Evolutionary conservation across 2,888 invertebrate genomes (phyloP).

Genomic region (Salticus scenicus): DNA sequence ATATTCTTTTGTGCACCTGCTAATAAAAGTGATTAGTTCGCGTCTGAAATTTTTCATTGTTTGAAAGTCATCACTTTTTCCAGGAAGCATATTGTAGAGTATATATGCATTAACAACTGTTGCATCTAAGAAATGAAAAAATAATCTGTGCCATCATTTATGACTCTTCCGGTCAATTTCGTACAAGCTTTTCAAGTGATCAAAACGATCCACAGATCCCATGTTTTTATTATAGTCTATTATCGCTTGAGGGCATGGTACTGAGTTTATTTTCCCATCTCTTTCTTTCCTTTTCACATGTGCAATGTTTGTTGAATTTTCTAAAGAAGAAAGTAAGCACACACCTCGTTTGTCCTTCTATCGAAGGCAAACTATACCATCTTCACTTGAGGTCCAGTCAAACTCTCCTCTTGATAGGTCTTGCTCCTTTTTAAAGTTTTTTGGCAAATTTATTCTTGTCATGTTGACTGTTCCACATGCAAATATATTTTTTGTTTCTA

Average conservation of each 20-base stretch:
- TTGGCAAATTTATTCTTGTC: background rate
- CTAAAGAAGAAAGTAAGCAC: background rate
- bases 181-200: slow-evolving; percentile 17
- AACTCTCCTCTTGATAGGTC: background rate
- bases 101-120: no score
- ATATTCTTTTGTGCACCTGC: no score
- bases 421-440: background rate
- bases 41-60: no score
- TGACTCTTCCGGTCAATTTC: slow-evolving; percentile 7
- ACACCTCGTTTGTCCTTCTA: slow-evolving; percentile 14
- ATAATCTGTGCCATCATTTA: no score
- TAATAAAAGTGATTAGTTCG: no score
- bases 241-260: background rate
- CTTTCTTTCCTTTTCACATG: background rate
- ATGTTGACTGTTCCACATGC: slow-evolving; percentile 3
- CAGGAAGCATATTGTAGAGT: no score
- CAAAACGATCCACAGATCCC: slow-evolving; percentile 25
- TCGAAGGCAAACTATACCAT: background rate
- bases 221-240: slow-evolving; percentile 20
- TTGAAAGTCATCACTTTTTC: no score
- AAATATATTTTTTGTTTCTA: background rate
- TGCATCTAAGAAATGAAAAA: no score
- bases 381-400: slow-evolving; percentile 8
- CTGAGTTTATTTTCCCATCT: background rate
- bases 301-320: background rate